A percentile compares a stretch with the other conserved stretches of the same genome.
phyloP scores from a whole-genome alignment of 1,140 invertebrate genomes.

The Dendroctonus valens region DNA sequence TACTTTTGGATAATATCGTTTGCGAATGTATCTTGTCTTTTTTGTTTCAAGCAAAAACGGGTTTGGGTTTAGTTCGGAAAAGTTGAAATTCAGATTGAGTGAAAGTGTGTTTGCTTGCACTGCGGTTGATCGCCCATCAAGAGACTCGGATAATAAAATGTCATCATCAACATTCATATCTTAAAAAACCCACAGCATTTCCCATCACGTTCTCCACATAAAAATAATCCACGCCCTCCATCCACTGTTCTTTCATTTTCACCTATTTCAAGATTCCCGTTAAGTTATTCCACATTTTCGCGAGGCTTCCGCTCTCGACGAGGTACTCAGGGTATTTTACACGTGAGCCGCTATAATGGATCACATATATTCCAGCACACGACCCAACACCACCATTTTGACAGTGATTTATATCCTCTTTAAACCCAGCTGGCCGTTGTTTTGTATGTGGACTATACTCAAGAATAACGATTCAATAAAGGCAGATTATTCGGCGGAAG shows the following conservation, averaged over 20 bases:
- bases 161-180: neutral
- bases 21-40: too few species aligned
- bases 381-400: constrained; percentile 33
- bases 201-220: constrained; percentile 15
- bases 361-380: constrained; percentile 30
- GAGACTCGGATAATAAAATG: too few species aligned
- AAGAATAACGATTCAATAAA: too few species aligned
- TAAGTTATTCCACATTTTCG: constrained; percentile 14
- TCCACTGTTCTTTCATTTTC: constrained; percentile 23
- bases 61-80: too few species aligned
- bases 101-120: too few species aligned
- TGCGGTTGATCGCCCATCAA: too few species aligned
- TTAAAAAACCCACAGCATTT: neutral
- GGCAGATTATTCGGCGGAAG: too few species aligned
- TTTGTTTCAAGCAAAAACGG: too few species aligned
- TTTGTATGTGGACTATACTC: too few species aligned
- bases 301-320: neutral
- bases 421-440: neutral
- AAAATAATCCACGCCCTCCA: constrained; percentile 11
- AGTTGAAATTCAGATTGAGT: too few species aligned
- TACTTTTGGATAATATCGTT: neutral
- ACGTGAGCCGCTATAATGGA: constrained; percentile 31
- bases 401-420: constrained; percentile 36
- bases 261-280: constrained; percentile 17
- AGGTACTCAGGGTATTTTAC: constrained; percentile 30